Evolutionary conservation across 2,113 vertebrate species (phyloP), one percentile per base, ranked within the genome.

Genomic region (Sterna hirundo): DNA sequence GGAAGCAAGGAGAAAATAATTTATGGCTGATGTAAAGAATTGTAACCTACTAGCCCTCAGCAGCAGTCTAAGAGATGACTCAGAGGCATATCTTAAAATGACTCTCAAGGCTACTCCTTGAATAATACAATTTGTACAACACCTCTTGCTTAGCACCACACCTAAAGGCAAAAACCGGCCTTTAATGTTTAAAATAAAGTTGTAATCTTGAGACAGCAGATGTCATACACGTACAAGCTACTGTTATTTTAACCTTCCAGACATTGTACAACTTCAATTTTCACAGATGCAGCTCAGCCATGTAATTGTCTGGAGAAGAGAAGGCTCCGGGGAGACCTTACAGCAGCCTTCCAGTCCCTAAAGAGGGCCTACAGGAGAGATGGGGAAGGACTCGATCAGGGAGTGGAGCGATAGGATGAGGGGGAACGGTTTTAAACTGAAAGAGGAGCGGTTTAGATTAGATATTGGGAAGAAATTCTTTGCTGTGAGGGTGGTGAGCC

Each of bases 141-240:
- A 61, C 5, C 38, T 34, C 75, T 54, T 54, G 66, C 57, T 65
- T 36, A 90, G 52, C 29, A 69, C 15, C 55, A 61, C 23, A 14
- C 19, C 57, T 70, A 57, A 65, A 75, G 55, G 68, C 46, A 86
- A 87, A 76, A 30, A 5, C 0, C 13, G 57, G 17, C 15, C 30
- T 42, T 47, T 42, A 51, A 47, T 15, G 14, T n/a, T 92, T 62
- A 25, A 70, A 68, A 68, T 30, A 20, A 66, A 76, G 32, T 8
- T 25, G 32, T 11, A 15, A 82, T 32, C 32, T 44, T 71, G 44
- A 89, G 57, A 57, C 44, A 55, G 32, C 12, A 71, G 36, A 58
- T 26, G 27, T 9, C 44, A 58, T 21, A 47, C 12, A 10, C 0
- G 0, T 21, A 20, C 14, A 47, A 75, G 13, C 3, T 62, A 25